Conservation (phyloP, 2,113 vertebrate species). For the Dasypus novemcinctus region DNA sequence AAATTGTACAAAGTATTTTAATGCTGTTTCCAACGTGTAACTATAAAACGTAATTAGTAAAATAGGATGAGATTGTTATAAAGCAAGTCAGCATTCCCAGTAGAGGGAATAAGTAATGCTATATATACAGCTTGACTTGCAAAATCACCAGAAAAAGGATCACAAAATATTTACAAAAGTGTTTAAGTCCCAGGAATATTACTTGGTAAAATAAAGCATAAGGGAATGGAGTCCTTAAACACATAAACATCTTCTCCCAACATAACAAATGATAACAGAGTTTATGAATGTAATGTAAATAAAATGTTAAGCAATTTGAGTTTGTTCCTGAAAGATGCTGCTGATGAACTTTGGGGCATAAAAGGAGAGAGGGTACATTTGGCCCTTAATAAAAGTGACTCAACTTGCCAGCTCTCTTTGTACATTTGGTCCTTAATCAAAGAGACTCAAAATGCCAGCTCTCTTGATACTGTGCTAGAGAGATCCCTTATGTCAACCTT, state of each 20-base stretch:
- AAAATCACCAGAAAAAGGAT: not conserved
- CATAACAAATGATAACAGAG: not conserved
- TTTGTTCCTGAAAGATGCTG: not conserved
- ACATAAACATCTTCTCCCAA: not conserved
- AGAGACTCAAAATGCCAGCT: not conserved
- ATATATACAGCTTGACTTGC: not conserved
- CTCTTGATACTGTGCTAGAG: not conserved
- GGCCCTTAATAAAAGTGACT: not conserved
- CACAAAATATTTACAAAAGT: conserved; percentile 27
- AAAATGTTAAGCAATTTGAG: not conserved
- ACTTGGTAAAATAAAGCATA: not conserved
- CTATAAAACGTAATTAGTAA: conserved; percentile 10
- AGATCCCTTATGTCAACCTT: not conserved
- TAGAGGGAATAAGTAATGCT: not conserved
- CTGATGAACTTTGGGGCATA: not conserved
- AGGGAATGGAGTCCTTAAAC: not conserved
- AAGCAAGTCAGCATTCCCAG: not conserved
- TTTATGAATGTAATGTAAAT: not conserved
- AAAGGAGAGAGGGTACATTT: not conserved
- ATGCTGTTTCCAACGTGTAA: not conserved
- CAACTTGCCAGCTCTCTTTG: not conserved
- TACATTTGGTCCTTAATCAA: not conserved
- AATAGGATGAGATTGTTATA: not conserved
- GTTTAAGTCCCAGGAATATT: not conserved
- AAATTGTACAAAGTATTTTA: not conserved